Base-by-base conservation (phyloP, 2,888 invertebrate species). In the Sphaerophoria rueppellii region DNA sequence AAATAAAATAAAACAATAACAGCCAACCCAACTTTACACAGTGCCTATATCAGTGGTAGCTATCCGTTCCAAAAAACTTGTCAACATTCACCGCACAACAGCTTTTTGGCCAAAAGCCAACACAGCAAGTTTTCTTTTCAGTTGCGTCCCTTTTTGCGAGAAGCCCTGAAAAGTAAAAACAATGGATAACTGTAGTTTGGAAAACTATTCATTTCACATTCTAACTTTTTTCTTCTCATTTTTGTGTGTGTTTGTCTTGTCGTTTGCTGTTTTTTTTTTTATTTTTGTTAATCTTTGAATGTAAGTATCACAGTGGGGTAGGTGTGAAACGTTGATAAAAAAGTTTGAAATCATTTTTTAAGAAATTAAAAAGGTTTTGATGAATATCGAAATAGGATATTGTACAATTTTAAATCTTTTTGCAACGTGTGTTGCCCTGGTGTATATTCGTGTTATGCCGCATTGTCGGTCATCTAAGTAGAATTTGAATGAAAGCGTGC, bases 41-140 rank as follows among this genome's bases (percentile, higher is more conserved):
- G 46, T 69, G 55, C 40, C 55, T 65, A 58, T 82, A 82, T 82
- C 78, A 82, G 82, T 50, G 50, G 65, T 73, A 58, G 37, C 54
- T 63, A 37, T 61, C 34, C 74, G 70, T 57, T 73, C 77, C 82
- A 43, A 61, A 40, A 63, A 48, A 69, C 67, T 82, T 82, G 82
- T 79, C 79, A 79, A 70, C 79, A 74, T 70, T 48, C 52, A 40
- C 58, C 72, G 50, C 82, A 72, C 70, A 74, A 63, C 74, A 78
- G 69, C 46, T 58, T 70, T 74, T 74, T 82, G 79, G 82, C 82
- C 58, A 79, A 79, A 79, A 79, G 82, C 73, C 78, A 82, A 82
- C 82, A 70, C 57, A 78, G 70, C 48, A 34, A 37, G 65, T 65
- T 82, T 65, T 46, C 70, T 74, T 65, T 79, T 78, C 65, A 78